phyloP scores from a whole-genome alignment of 1,140 invertebrate species.

The Archivesica marissinica region DNA sequence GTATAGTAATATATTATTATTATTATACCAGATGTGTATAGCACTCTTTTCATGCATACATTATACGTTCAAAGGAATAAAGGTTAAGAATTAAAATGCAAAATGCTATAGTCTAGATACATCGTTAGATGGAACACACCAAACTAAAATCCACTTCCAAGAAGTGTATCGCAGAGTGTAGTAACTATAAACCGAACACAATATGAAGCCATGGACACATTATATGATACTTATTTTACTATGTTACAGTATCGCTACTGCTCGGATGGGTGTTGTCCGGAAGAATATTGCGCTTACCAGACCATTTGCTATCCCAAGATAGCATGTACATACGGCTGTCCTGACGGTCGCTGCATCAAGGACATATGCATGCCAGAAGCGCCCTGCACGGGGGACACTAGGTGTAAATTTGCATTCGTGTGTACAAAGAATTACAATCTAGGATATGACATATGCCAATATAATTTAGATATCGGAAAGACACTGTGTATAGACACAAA shows the following conservation, averaged over 20 bases:
- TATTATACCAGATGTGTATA: too few species aligned
- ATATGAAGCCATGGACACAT: too few species aligned
- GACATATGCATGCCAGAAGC: constrained; percentile 76
- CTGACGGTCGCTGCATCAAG: constrained; percentile 77
- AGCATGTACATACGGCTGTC: constrained; percentile 77
- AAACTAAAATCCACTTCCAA: neutral
- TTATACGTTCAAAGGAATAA: too few species aligned
- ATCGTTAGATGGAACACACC: neutral
- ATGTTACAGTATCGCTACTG: constrained; percentile 77
- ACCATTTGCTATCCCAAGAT: constrained; percentile 80
- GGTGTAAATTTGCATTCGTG: constrained; percentile 70
- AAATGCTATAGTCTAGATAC: too few species aligned
- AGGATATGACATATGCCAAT: constrained; percentile 75
- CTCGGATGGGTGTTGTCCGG: constrained; percentile 78
- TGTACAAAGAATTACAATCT: constrained; percentile 78
- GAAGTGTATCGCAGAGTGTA: neutral
- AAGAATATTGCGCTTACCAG: constrained; percentile 79
- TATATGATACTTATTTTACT: too few species aligned
- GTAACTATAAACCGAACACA: too few species aligned
- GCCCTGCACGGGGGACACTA: constrained; percentile 67
- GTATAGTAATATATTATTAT: too few species aligned
- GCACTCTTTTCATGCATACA: too few species aligned
- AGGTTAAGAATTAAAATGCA: too few species aligned
- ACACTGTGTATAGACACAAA: constrained; percentile 86
- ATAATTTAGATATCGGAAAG: too few species aligned